Evolutionary conservation across 2,797 vertebrate genomes (phyloP).

Genomic region (Macropodus opercularis): DNA sequence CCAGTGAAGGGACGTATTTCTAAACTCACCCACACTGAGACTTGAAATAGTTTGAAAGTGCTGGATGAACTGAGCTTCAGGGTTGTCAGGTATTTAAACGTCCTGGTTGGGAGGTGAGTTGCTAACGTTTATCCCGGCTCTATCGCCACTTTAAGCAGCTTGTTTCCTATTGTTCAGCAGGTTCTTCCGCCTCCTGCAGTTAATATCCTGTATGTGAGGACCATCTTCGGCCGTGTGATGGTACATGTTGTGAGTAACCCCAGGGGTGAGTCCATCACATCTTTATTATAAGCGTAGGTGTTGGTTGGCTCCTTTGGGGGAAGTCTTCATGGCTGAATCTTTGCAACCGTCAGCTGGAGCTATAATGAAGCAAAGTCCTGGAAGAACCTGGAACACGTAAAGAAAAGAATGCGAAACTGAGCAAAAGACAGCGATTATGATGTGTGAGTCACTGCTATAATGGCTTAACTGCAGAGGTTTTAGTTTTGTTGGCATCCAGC

Average conservation of each 20-base stretch:
- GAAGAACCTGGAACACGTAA: not conserved
- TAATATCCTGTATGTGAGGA: not conserved
- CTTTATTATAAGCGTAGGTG: slow-evolving; percentile 37
- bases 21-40: not conserved
- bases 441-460: not conserved
- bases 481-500: not conserved
- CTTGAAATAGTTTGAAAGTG: too few species aligned
- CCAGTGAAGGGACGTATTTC: not conserved
- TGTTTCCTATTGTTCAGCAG: slow-evolving; percentile 3
- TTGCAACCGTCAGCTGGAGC: not conserved
- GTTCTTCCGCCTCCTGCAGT: slow-evolving; percentile 2
- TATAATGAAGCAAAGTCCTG: not conserved
- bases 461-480: not conserved
- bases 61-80: too few species aligned
- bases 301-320: slow-evolving; percentile 50
- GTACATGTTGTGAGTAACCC: too few species aligned
- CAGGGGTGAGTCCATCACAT: slow-evolving; percentile 8
- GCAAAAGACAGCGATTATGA: not conserved
- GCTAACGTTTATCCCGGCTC: not conserved
- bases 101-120: too few species aligned
- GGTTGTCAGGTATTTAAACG: too few species aligned
- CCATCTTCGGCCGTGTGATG: slow-evolving; percentile 3
- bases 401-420: not conserved
- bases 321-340: slow-evolving; percentile 15
- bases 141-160: slow-evolving; percentile 7